phyloP scores from a whole-genome alignment of 2,888 invertebrate genomes.

The Andrena chrysosceles region DNA sequence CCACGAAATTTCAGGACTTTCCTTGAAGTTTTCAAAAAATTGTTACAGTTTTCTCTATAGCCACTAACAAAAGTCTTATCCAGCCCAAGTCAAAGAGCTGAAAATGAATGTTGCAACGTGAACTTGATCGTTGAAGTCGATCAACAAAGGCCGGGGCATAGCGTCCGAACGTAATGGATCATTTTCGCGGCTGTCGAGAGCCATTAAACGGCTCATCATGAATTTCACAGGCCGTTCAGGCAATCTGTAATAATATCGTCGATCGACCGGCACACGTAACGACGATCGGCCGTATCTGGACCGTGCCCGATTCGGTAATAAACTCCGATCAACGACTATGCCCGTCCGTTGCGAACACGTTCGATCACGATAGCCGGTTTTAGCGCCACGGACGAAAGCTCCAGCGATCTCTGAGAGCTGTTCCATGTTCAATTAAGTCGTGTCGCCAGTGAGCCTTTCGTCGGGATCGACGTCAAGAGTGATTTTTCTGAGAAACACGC shows the following conservation, averaged over 20 bases:
- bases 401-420: neutral
- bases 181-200: slow-evolving; percentile 77
- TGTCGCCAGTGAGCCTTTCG: neutral
- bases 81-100: neutral
- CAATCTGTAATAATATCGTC: slow-evolving; percentile 81
- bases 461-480: slow-evolving; percentile 9
- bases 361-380: slow-evolving; percentile 60
- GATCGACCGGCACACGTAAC: slow-evolving; percentile 66
- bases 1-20: no score
- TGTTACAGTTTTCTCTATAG: neutral
- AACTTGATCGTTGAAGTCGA: slow-evolving; percentile 8
- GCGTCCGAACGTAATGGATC: slow-evolving; percentile 74
- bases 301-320: slow-evolving; percentile 76
- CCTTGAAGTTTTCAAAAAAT: no score
- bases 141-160: slow-evolving; percentile 12
- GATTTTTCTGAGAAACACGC: neutral
- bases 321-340: slow-evolving; percentile 71
- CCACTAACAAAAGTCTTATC: neutral
- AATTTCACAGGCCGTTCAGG: slow-evolving; percentile 78
- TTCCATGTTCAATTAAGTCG: slow-evolving; percentile 26
- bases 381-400: slow-evolving; percentile 31
- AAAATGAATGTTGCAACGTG: neutral
- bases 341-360: slow-evolving; percentile 41
- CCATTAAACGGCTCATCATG: slow-evolving; percentile 81
- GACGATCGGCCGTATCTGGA: slow-evolving; percentile 72